phyloP scores from a whole-genome alignment of 1,140 invertebrate species.

The Drosophila tropicalis region DNA sequence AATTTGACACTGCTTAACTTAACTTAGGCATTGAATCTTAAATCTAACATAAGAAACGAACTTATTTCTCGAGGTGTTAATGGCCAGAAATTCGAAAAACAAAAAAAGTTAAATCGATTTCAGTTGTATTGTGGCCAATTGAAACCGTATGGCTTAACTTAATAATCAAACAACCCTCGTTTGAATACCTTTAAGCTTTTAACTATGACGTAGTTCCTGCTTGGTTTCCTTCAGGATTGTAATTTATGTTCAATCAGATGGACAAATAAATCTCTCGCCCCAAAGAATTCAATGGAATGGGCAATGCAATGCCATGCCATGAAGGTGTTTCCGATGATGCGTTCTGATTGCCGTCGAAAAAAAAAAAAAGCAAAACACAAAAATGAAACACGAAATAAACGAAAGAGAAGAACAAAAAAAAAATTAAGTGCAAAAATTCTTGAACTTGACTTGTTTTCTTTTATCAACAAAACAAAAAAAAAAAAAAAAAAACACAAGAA shows the following conservation, averaged over 20 bases:
- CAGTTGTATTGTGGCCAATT: too few relatives aligned
- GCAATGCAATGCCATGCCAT: background rate
- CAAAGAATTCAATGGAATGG: background rate
- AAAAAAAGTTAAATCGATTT: too few relatives aligned
- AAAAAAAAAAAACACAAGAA: background rate
- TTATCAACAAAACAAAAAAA: conserved; percentile 12
- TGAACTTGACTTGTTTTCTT: conserved; percentile 43
- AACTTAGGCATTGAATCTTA: too few relatives aligned
- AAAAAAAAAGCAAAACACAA: background rate
- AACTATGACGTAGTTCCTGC: conserved; percentile 36
- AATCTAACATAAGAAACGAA: too few relatives aligned
- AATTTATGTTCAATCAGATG: conserved; percentile 77
- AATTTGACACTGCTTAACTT: too few relatives aligned
- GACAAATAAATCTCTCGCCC: conserved; percentile 61
- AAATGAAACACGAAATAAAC: background rate
- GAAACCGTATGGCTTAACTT: too few relatives aligned
- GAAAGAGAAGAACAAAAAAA: conserved; percentile 37
- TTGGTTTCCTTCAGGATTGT: conserved; percentile 30
- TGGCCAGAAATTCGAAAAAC: too few relatives aligned
- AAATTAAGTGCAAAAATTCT: conserved; percentile 41
- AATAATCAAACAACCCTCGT: background rate
- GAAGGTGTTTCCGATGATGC: conserved; percentile 13
- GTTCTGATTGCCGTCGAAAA: conserved; percentile 7
- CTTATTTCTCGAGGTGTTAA: too few relatives aligned
- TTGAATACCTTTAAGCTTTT: background rate